Evolutionary conservation across 1,140 invertebrate genomes (phyloP).

Genomic region (Achatina immaculata): DNA sequence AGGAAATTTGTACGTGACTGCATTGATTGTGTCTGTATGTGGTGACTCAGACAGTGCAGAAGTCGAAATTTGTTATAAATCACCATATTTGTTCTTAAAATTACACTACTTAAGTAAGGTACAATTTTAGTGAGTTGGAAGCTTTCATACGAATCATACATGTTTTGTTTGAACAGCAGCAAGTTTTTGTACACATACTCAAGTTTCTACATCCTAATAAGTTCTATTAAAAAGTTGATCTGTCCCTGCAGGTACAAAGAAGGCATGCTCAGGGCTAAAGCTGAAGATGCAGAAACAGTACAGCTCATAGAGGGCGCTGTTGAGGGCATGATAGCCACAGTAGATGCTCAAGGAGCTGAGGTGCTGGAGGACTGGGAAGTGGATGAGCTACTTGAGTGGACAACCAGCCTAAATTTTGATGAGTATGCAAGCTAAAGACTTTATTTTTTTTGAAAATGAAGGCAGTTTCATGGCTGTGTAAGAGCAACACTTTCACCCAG

Average conservation of each 20-base stretch:
- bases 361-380: constrained; percentile 70
- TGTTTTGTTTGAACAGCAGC: too few species aligned
- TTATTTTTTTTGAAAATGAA: not conserved
- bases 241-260: constrained; percentile 64
- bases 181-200: too few species aligned
- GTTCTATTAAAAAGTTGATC: too few species aligned
- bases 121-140: too few species aligned
- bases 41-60: too few species aligned
- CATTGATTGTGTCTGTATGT: too few species aligned
- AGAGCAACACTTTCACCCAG: not conserved
- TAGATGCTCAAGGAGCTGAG: constrained; percentile 65
- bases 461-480: not conserved
- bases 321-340: constrained; percentile 68
- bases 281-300: constrained; percentile 63
- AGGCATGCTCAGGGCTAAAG: constrained; percentile 66
- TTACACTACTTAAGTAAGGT: too few species aligned
- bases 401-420: constrained; percentile 70
- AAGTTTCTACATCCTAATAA: too few species aligned
- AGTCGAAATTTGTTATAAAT: too few species aligned
- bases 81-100: too few species aligned
- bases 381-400: constrained; percentile 71
- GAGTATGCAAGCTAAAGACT: constrained; percentile 51
- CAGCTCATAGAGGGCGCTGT: constrained; percentile 68
- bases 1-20: too few species aligned
- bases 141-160: too few species aligned